phyloP scores from a whole-genome alignment of 2,888 invertebrate species.

The Catocala fraxini region DNA sequence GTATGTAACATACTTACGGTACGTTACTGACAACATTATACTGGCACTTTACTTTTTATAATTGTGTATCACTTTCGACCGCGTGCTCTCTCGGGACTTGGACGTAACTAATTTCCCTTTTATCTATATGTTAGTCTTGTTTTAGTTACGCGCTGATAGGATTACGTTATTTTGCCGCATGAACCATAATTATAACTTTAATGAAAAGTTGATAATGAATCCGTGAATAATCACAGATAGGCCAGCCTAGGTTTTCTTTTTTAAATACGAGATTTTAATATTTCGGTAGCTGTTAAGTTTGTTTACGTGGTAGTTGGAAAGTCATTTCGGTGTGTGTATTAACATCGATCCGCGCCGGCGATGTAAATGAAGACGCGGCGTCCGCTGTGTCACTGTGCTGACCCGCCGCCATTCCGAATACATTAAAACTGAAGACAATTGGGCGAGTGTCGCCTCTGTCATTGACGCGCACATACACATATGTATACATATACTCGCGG shows the following conservation, averaged over 20 bases:
- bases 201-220: not conserved
- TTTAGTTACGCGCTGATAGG: not conserved
- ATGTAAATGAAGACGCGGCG: conserved; percentile 58
- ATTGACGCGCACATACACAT: conserved; percentile 24
- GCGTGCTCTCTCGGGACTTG: too few species aligned
- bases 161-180: not conserved
- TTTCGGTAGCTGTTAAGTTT: too few species aligned
- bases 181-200: not conserved
- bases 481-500: conserved; percentile 2
- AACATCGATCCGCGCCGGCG: conserved; percentile 50
- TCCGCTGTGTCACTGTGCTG: conserved; percentile 68
- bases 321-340: conserved; percentile 47
- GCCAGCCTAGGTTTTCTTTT: too few species aligned
- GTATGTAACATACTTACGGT: conserved; percentile 6
- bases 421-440: conserved; percentile 71
- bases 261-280: too few species aligned
- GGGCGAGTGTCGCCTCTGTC: conserved; percentile 55
- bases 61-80: too few species aligned
- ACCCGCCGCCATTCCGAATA: conserved; percentile 76
- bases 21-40: too few species aligned
- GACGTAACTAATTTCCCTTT: not conserved
- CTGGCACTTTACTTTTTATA: too few species aligned
- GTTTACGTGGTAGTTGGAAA: conserved; percentile 40
- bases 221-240: not conserved
- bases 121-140: not conserved